Evolutionary conservation across 2,113 vertebrate species (phyloP).

Genomic region (Leucopternis melanops): DNA sequence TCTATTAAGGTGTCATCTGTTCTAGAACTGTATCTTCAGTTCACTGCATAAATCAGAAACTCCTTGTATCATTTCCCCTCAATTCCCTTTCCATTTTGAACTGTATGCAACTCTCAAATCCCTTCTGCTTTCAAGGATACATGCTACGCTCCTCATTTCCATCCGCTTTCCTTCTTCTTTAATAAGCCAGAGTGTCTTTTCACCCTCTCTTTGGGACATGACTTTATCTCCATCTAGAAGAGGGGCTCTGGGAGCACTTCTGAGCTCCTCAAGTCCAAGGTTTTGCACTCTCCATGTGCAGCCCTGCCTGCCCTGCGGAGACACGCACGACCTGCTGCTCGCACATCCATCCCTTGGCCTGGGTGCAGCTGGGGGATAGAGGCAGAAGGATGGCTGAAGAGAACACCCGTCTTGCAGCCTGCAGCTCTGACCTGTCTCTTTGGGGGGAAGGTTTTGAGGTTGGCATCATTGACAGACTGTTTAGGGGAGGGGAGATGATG

Average conservation of each 20-base stretch:
- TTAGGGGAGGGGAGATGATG: background rate
- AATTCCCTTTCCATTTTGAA: background rate
- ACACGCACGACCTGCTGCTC: background rate
- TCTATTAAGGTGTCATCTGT: background rate
- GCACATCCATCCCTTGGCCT: background rate
- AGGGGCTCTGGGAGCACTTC: background rate
- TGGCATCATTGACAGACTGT: background rate
- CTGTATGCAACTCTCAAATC: background rate
- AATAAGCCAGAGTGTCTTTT: background rate
- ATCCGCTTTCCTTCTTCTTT: background rate
- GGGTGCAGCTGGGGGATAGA: background rate
- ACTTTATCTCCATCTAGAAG: background rate
- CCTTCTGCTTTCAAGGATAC: background rate
- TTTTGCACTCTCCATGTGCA: background rate
- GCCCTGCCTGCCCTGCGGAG: accelerated
- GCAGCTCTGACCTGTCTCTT: background rate
- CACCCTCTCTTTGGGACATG: background rate
- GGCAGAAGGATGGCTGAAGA: background rate
- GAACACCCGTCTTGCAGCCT: background rate
- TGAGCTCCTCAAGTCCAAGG: background rate
- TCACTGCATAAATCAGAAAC: background rate
- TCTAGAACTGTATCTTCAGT: background rate
- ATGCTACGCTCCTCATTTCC: background rate
- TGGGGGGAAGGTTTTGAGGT: background rate
- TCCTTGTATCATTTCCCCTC: background rate